Conservation (phyloP, 2,113 vertebrate species). For the Rhizomys pruinosus region DNA sequence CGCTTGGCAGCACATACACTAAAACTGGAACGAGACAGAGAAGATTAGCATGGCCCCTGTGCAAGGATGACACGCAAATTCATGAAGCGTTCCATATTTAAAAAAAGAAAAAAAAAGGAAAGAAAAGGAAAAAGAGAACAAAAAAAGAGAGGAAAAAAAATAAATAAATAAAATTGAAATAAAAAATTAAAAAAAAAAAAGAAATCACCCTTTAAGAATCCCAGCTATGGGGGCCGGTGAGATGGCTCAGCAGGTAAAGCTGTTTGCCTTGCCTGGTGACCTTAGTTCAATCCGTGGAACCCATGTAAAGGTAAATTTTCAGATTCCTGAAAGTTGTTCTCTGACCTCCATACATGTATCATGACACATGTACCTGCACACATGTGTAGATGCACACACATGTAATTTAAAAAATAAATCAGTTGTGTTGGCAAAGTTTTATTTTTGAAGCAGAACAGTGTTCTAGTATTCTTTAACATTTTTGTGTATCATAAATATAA, state of each 20-base stretch:
- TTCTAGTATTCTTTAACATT: constrained; percentile 36
- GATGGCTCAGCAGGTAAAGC: too few species aligned
- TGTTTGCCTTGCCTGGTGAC: not conserved
- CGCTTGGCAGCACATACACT: too few species aligned
- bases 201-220: too few species aligned
- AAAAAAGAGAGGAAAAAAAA: too few species aligned
- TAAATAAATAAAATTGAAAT: too few species aligned
- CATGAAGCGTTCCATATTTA: too few species aligned
- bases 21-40: too few species aligned
- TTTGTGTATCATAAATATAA: constrained; percentile 20
- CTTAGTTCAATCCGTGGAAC: not conserved
- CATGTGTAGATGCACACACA: not conserved
- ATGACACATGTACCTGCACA: not conserved
- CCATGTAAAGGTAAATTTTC: not conserved
- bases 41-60: too few species aligned
- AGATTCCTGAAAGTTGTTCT: not conserved
- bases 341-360: not conserved
- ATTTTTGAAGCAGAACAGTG: constrained; percentile 34
- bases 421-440: not conserved
- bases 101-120: too few species aligned
- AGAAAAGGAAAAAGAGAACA: too few species aligned
- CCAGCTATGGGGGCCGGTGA: not conserved
- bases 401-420: not conserved
- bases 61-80: too few species aligned
- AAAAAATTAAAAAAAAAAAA: too few species aligned